These are phyloP conservation scores for Lutraria rhynchaena DNA, from an alignment of 1,140 invertebrate species.

Conservation along the genomic window DNA sequence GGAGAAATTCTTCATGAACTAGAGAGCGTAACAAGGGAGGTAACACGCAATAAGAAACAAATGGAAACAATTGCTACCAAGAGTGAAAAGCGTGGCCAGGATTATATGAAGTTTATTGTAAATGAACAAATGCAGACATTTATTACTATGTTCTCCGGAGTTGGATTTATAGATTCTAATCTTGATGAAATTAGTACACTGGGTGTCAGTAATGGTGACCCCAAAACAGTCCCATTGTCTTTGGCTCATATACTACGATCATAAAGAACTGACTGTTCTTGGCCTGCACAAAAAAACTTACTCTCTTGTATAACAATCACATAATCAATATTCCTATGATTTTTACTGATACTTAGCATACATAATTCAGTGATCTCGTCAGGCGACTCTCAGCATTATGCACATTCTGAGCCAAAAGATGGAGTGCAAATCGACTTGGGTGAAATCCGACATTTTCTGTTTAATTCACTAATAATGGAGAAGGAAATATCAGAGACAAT, in stretches of 20 bases:
- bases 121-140: conserved; percentile 20
- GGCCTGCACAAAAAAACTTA: too few species aligned
- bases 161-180: conserved; percentile 50
- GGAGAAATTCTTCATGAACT: not conserved
- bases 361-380: too few species aligned
- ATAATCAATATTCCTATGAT: too few species aligned
- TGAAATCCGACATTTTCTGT: too few species aligned
- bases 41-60: not conserved
- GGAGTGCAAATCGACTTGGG: too few species aligned
- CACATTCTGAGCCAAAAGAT: too few species aligned
- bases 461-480: too few species aligned
- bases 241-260: conserved; percentile 45
- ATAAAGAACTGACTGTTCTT: too few species aligned
- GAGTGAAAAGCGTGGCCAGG: not conserved
- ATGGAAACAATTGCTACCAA: conserved; percentile 11
- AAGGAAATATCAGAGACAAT: too few species aligned
- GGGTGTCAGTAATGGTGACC: not conserved
- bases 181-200: not conserved
- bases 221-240: conserved; percentile 9
- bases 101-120: conserved; percentile 12
- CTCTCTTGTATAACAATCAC: too few species aligned
- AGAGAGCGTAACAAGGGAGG: conserved; percentile 1
- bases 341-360: too few species aligned
- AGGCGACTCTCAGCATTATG: too few species aligned
- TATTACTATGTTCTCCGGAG: conserved; percentile 20